Percentiles rank a stretch among this genome's conserved stretches.
Conservation (phyloP, 2,888 invertebrate genomes). For the Mimachlamys varia region DNA sequence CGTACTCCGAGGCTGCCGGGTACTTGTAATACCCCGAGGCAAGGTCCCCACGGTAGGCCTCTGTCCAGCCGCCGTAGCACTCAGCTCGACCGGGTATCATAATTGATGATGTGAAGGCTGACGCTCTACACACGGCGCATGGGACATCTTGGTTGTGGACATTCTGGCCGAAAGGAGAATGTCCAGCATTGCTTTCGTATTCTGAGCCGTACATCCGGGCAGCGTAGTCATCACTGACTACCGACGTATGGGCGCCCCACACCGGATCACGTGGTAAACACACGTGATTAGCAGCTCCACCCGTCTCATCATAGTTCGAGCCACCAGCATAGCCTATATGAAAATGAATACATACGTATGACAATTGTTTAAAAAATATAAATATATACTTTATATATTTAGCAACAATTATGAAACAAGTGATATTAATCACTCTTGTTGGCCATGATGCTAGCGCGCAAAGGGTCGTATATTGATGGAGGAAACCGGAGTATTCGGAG, state of each 20-base stretch:
- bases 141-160: slow-evolving; percentile 21
- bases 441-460: no score
- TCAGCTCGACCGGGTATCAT: not conserved
- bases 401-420: no score
- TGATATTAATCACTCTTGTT: no score
- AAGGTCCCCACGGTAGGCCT: not conserved
- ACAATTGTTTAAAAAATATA: no score
- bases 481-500: no score
- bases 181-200: not conserved
- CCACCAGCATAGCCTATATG: not conserved
- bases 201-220: slow-evolving; percentile 2
- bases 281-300: not conserved
- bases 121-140: not conserved
- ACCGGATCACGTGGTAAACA: not conserved
- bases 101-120: not conserved
- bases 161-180: not conserved
- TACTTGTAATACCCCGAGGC: not conserved
- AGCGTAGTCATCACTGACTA: not conserved
- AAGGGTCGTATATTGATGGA: no score
- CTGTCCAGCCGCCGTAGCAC: not conserved
- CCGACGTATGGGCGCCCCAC: not conserved
- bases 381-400: no score
- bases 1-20: not conserved
- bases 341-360: not conserved
- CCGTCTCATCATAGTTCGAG: not conserved